Conservation (phyloP, 1,140 invertebrate species). For the Armadillidium nasatum region DNA sequence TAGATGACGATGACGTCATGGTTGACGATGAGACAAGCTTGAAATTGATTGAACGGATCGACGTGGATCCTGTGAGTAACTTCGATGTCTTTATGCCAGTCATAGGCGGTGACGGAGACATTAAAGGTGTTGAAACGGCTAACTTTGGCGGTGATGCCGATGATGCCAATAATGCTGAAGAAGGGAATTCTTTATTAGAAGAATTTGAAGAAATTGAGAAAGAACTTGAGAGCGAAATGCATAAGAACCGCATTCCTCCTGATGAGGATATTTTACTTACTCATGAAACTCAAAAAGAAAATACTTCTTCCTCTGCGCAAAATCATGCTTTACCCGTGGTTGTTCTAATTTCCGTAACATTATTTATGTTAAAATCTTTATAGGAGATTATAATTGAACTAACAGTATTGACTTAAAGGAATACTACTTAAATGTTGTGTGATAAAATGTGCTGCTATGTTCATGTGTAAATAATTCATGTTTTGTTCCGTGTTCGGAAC, state of each 20-base stretch:
- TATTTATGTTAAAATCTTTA: no score
- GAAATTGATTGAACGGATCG: not conserved
- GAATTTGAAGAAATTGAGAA: not conserved
- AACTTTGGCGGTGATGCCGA: not conserved
- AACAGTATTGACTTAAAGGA: no score
- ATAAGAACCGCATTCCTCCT: not conserved
- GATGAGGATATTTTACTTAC: not conserved
- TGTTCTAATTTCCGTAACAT: no score
- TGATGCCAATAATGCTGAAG: not conserved
- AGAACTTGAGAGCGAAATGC: not conserved
- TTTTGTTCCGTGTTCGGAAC: no score
- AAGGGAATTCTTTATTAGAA: not conserved
- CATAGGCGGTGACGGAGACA: not conserved
- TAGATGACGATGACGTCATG: not conserved
- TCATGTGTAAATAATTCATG: no score
- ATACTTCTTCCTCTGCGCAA: not conserved
- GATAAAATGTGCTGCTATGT: no score
- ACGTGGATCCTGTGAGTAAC: not conserved
- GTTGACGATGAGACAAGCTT: not conserved
- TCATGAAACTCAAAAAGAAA: not conserved
- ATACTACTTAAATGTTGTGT: no score
- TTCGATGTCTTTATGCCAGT: not conserved
- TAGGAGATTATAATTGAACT: no score
- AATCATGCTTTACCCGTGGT: no score
- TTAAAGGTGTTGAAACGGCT: constrained; percentile 1